Conservation (phyloP, 1,140 invertebrate genomes). For the Leptoteleia sp. region DNA sequence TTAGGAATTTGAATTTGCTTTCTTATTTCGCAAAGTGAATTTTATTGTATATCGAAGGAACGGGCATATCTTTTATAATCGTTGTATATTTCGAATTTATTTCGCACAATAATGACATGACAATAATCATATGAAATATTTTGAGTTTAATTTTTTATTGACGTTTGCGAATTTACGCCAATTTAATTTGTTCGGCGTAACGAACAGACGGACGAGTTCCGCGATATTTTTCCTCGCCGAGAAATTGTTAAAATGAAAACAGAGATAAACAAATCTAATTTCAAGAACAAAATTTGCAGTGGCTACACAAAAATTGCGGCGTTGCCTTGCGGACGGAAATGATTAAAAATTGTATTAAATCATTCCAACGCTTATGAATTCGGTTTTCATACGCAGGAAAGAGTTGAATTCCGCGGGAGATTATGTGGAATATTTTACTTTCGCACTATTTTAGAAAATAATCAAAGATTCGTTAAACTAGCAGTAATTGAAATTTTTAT, state of each 20-base stretch:
- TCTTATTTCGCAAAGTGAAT: no score
- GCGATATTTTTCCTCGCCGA: not conserved
- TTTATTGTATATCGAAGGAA: no score
- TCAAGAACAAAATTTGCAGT: not conserved
- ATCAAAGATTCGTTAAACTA: not conserved
- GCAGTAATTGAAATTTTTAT: not conserved
- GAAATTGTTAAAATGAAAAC: constrained; percentile 9
- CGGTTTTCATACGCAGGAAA: not conserved
- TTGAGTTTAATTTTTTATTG: not conserved
- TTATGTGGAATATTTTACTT: not conserved
- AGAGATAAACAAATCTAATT: not conserved
- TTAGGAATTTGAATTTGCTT: no score
- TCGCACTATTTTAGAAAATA: not conserved
- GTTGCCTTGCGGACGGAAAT: not conserved
- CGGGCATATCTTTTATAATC: no score
- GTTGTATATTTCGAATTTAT: no score
- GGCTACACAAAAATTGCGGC: not conserved
- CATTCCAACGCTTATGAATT: not conserved
- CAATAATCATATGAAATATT: no score
- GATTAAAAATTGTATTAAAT: constrained; percentile 1
- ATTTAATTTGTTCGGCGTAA: constrained; percentile 1
- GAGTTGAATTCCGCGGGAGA: not conserved
- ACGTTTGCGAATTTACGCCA: not conserved
- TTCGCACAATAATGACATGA: no score
- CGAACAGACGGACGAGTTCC: not conserved